A percentile compares a stretch with the other conserved stretches of the same genome.
These are phyloP conservation scores for Pemphredon lugubris DNA, from an alignment of 2,888 invertebrate species.

Conservation along the genomic window DNA sequence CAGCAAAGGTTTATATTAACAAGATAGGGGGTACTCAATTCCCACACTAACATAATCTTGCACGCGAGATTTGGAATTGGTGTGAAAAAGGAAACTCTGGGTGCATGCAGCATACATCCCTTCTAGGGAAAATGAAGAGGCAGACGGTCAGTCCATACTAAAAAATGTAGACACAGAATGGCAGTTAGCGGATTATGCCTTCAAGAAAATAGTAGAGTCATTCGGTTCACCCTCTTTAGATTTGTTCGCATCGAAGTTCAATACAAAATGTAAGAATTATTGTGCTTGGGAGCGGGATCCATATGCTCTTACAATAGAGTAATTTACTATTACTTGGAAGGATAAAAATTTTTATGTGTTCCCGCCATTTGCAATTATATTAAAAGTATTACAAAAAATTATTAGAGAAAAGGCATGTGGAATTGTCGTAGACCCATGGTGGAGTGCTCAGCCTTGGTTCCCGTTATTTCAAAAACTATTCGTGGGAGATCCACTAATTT, in stretches of 20 bases:
- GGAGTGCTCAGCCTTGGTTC: conserved; percentile 69
- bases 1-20: no score
- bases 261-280: conserved; percentile 18
- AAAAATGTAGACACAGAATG: conserved; percentile 10
- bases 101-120: conserved; percentile 1
- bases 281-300: conserved; percentile 3
- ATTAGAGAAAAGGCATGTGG: neutral
- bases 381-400: conserved; percentile 11
- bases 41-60: conserved; percentile 37
- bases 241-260: conserved; percentile 1
- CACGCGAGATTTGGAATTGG: conserved; percentile 39
- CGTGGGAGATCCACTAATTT: conserved; percentile 39
- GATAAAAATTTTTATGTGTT: conserved; percentile 8
- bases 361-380: neutral
- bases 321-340: conserved; percentile 45
- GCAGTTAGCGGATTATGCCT: conserved; percentile 1
- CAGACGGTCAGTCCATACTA: conserved; percentile 1
- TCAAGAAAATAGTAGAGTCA: neutral
- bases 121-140: neutral
- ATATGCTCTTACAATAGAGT: conserved; percentile 39
- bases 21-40: conserved; percentile 19
- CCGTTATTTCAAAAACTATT: conserved; percentile 61
- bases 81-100: conserved; percentile 29
- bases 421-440: conserved; percentile 33
- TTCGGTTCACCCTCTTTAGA: conserved; percentile 1